A percentile compares a stretch with the other conserved stretches of the same genome.
Conservation (phyloP, 2,113 vertebrate genomes). For the Corydoras sp. region DNA sequence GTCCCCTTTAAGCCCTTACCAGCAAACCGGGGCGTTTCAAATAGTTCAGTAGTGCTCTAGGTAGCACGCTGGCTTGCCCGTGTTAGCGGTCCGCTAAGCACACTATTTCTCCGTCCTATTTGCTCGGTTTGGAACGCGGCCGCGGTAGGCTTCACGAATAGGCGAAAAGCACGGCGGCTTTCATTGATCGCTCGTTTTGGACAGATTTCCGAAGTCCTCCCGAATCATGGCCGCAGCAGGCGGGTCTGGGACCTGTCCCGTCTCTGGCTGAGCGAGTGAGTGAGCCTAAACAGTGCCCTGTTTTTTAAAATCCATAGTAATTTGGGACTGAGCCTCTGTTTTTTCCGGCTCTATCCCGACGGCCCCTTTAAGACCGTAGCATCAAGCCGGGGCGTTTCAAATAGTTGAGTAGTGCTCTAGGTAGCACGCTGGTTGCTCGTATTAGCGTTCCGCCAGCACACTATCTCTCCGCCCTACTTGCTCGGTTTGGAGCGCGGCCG, state of each 20-base stretch:
- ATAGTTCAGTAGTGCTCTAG: too few species aligned
- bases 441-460: too few species aligned
- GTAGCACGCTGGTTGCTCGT: too few species aligned
- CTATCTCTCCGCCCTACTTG: background rate
- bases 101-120: too few species aligned
- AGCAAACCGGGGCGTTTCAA: too few species aligned
- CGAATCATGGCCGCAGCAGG: background rate
- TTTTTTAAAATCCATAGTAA: accelerated
- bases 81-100: too few species aligned
- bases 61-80: too few species aligned
- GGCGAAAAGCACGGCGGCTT: background rate
- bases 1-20: conserved; percentile 10
- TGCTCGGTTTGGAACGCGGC: background rate
- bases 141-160: background rate
- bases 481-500: background rate
- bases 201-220: background rate
- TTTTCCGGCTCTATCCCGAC: background rate
- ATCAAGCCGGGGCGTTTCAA: too few species aligned
- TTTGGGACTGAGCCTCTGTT: background rate
- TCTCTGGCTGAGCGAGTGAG: conserved; percentile 1
- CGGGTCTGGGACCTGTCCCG: background rate
- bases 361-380: conserved; percentile 12
- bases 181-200: conserved; percentile 4
- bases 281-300: conserved; percentile 6
- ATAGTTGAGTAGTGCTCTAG: too few species aligned